These are phyloP conservation scores for Steinernema feltiae DNA, from an alignment of 1,140 invertebrate species.

Conservation along the genomic window DNA sequence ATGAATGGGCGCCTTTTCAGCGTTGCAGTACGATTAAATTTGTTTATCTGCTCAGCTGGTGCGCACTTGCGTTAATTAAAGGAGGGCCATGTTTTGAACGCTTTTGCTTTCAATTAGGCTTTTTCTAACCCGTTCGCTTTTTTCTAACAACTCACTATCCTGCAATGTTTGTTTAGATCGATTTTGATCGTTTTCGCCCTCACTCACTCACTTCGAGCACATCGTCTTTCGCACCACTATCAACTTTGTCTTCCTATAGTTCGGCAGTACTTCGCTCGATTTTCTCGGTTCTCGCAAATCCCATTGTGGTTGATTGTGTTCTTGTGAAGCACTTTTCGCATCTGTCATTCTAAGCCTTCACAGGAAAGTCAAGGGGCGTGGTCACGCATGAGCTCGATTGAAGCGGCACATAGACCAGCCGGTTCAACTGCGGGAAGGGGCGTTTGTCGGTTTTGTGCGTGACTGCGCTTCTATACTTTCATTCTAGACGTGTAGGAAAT, in stretches of 20 bases:
- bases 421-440: neutral
- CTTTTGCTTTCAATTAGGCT: neutral
- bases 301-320: neutral
- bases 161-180: neutral
- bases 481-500: neutral
- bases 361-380: neutral
- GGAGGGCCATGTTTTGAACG: neutral
- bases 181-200: neutral
- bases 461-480: neutral
- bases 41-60: neutral
- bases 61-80: neutral
- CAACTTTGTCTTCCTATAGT: neutral
- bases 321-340: conserved; percentile 5
- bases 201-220: neutral
- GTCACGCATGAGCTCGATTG: too few relatives aligned
- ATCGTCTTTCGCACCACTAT: neutral
- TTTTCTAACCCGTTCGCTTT: neutral
- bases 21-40: neutral
- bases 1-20: neutral
- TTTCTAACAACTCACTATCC: too few relatives aligned
- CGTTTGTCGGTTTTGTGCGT: neutral
- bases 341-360: neutral
- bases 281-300: neutral
- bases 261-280: neutral
- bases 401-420: neutral